A percentile compares a stretch with the other conserved stretches of the same genome.
These are phyloP conservation scores for Stratiomys singularior DNA, from an alignment of 2,888 invertebrate genomes.

Conservation along the genomic window DNA sequence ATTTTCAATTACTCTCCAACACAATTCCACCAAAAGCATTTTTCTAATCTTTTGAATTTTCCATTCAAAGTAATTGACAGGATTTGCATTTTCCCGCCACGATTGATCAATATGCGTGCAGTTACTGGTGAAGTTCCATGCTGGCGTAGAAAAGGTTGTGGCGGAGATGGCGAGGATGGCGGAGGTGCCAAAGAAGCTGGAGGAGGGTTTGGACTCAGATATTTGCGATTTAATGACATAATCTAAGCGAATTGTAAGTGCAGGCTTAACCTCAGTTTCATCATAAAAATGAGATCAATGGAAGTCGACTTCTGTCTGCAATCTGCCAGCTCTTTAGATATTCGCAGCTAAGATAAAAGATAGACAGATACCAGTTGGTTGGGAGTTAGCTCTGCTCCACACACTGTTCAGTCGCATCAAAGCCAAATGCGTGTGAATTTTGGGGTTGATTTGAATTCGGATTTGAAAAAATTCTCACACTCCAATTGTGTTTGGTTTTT, in stretches of 20 bases:
- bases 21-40: neutral
- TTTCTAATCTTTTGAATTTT: constrained; percentile 11
- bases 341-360: neutral
- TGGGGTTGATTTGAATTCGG: constrained; percentile 10
- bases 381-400: neutral
- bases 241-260: neutral
- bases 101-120: neutral
- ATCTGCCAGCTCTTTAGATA: neutral
- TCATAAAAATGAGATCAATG: constrained; percentile 8
- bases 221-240: neutral
- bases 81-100: constrained; percentile 5
- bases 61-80: neutral
- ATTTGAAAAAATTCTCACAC: neutral
- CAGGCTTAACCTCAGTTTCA: constrained; percentile 9
- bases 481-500: neutral
- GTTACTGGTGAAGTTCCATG: neutral
- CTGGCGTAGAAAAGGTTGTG: neutral
- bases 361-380: neutral
- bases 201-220: neutral
- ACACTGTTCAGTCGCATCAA: neutral
- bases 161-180: neutral
- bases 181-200: too few relatives aligned
- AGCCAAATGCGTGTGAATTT: constrained; percentile 13
- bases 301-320: too few relatives aligned
- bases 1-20: neutral